These are phyloP conservation scores for Bostrychus sinensis DNA, from an alignment of 2,113 vertebrate genomes.

Conservation along the genomic window DNA sequence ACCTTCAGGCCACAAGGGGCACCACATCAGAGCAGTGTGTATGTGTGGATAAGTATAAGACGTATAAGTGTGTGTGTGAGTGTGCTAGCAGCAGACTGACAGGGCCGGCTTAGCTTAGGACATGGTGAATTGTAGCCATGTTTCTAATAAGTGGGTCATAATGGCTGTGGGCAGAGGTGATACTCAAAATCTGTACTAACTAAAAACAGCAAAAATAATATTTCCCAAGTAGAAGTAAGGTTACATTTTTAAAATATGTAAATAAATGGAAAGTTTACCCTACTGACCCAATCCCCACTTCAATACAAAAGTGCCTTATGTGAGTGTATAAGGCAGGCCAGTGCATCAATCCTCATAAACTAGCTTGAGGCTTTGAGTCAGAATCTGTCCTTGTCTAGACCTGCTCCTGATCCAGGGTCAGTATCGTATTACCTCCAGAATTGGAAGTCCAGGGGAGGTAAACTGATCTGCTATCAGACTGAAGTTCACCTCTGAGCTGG, in stretches of 20 bases:
- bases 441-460: slow-evolving; percentile 51
- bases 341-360: slow-evolving; percentile 46
- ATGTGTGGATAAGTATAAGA: slow-evolving; percentile 21
- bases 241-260: too few relatives aligned
- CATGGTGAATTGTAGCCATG: too few relatives aligned
- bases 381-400: slow-evolving; percentile 48
- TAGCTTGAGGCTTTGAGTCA: slow-evolving; percentile 19
- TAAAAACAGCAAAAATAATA: too few relatives aligned
- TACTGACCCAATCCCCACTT: not conserved
- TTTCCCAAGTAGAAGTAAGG: too few relatives aligned
- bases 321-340: slow-evolving; percentile 13
- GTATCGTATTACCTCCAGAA: slow-evolving; percentile 54
- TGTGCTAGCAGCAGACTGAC: slow-evolving; percentile 35
- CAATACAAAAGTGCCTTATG: slow-evolving; percentile 11
- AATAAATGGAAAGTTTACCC: too few relatives aligned
- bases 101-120: slow-evolving; percentile 12
- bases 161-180: too few relatives aligned
- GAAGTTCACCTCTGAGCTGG: slow-evolving; percentile 57
- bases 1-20: slow-evolving; percentile 46
- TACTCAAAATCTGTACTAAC: too few relatives aligned
- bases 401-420: slow-evolving; percentile 41
- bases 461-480: slow-evolving; percentile 55
- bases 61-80: slow-evolving; percentile 39
- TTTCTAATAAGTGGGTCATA: too few relatives aligned
- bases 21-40: not conserved